Conservation (phyloP, 2,113 vertebrate species). For the Chauna torquata region DNA sequence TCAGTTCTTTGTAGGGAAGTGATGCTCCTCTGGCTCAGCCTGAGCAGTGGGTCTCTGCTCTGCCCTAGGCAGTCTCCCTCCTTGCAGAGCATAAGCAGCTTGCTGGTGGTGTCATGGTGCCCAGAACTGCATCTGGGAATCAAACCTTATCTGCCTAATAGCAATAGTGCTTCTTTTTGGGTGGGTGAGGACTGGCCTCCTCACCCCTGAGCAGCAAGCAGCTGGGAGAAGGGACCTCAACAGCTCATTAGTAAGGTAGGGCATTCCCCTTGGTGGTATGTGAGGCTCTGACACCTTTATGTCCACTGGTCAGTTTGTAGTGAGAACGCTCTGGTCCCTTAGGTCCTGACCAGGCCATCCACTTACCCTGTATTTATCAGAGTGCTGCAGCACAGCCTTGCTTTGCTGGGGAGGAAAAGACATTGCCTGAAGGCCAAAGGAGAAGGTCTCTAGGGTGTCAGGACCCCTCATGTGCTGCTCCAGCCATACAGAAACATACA, state of each 20-base stretch:
- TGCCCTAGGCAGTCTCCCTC: accelerated
- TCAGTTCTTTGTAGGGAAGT: neutral
- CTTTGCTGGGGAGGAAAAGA: neutral
- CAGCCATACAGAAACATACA: neutral
- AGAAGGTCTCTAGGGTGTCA: neutral
- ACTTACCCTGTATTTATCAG: neutral
- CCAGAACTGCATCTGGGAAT: neutral
- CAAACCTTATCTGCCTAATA: neutral
- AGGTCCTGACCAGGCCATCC: neutral
- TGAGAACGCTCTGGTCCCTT: neutral
- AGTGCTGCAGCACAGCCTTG: neutral
- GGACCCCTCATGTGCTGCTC: accelerated
- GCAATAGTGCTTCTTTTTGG: neutral
- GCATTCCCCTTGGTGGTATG: neutral
- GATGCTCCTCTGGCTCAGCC: neutral
- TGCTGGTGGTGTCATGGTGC: accelerated
- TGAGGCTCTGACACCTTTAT: neutral
- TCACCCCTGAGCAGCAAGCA: neutral
- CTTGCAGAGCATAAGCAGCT: accelerated
- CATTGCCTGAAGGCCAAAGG: neutral
- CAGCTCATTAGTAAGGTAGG: neutral
- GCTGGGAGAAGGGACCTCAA: neutral
- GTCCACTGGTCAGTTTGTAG: neutral
- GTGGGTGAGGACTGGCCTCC: neutral
- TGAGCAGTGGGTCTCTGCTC: neutral